Evolutionary conservation across 2,797 vertebrate genomes (phyloP), one percentile per base, ranked within the genome.

Genomic region (Tinamus major): DNA sequence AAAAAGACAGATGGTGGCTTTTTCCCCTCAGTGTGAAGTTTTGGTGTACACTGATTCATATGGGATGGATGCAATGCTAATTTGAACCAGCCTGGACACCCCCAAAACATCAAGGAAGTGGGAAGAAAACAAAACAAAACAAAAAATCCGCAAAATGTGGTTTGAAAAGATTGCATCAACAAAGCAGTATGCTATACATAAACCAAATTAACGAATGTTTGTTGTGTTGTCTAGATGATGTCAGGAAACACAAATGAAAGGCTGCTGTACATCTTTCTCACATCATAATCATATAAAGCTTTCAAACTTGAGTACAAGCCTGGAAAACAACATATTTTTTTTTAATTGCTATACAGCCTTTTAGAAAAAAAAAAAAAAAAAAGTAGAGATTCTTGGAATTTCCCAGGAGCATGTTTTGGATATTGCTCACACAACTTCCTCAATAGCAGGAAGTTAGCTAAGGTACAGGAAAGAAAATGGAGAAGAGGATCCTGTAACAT

Each of bases 381-480:
- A 87, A 44, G 1, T 74, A 72, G 74, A 65, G 10, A 61, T 51
- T 26, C 48, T 56, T 62, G 48, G 37, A 19, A 80, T 83, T 92
- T 92, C 87, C 75, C 68, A 90, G 89, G 61, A 64, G 58, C 17
- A 44, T 16, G 19, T 68, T 93, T 77, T 80, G 23, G 20, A 79
- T 55, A 64, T 29, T 81, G 69, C 15, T 78, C 26, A 26, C 63
- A 9, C 51, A 62, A 55, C 55, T 87, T 93, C 85, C 84, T 89
- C 83, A 65, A 48, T 29, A 94, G 93, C 74, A 92, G 80, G 71
- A 94, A 95, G 92, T 61, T 17, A 79, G 48, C 48, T 87, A 82
- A 86, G n/a, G 21, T 61, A 81, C 42, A 48, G 8, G 21, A 56
- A 91, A 69, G 56, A 42, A 63, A 76, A 72, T 2, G 15, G 41